A percentile compares a stretch with the other conserved stretches of the same genome.
Evolutionary conservation across 2,797 vertebrate species (phyloP).

Genomic region (Acrossocheilus fasciatus): DNA sequence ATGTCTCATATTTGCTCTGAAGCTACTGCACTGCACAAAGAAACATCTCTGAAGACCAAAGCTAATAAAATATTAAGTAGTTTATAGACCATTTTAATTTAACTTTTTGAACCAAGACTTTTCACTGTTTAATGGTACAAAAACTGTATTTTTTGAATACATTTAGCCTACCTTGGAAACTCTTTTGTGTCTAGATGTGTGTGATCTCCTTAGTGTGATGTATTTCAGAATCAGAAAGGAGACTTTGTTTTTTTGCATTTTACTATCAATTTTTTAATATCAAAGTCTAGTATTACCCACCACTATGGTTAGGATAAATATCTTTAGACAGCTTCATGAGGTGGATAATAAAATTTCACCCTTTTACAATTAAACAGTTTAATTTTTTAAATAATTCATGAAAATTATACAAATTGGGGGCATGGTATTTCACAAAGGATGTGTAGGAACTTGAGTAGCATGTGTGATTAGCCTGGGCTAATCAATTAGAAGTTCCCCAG

Average conservation of each 20-base stretch:
- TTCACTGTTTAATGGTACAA: background rate
- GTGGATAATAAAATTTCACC: background rate
- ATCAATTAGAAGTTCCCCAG: background rate
- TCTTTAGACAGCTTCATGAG: background rate
- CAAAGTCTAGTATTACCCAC: background rate
- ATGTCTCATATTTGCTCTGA: background rate
- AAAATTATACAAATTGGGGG: background rate
- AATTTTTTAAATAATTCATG: background rate
- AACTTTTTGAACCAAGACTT: background rate
- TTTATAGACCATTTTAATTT: background rate
- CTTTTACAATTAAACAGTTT: too few species aligned
- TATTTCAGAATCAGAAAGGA: background rate
- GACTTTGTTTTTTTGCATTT: background rate
- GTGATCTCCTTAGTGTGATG: background rate
- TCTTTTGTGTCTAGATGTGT: background rate
- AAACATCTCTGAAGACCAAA: background rate
- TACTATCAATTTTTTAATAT: background rate
- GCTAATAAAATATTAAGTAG: background rate
- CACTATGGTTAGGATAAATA: background rate
- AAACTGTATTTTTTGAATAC: background rate
- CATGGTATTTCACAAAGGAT: background rate
- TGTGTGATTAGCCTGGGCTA: background rate
- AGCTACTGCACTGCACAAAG: background rate
- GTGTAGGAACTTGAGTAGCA: background rate
- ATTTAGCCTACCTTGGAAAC: background rate